Conservation (phyloP, 2,113 vertebrate species). For the Hemichromis elongatus region DNA sequence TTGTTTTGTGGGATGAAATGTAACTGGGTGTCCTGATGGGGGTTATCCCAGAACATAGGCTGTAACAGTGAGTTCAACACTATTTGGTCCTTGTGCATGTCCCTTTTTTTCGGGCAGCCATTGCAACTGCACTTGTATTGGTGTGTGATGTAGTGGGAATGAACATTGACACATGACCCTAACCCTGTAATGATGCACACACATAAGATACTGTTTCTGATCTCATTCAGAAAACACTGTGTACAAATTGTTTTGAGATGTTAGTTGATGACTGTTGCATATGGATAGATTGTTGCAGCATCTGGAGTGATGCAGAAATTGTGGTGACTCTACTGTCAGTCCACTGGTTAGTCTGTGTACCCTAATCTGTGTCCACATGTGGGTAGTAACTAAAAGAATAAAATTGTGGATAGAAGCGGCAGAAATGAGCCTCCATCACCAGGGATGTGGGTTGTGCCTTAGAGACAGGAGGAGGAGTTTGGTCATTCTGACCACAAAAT, state of each 20-base stretch:
- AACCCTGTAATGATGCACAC: background rate
- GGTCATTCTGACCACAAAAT: background rate
- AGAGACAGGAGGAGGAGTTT: background rate
- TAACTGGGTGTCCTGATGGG: background rate
- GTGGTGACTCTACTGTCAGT: no score
- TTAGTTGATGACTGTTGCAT: background rate
- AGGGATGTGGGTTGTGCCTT: background rate
- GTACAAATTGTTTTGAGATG: background rate
- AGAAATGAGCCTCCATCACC: background rate
- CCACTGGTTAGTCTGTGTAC: no score
- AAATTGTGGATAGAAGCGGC: background rate
- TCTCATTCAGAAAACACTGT: background rate
- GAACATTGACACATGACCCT: background rate
- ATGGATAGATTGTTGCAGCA: no score
- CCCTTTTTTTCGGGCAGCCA: background rate
- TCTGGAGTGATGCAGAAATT: no score
- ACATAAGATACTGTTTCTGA: background rate
- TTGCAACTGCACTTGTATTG: background rate
- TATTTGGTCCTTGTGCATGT: background rate
- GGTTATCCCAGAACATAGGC: background rate
- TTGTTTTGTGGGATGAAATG: background rate
- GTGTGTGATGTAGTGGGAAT: background rate
- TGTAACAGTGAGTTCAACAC: background rate
- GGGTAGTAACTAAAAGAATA: background rate
- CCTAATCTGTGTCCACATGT: background rate